Evolutionary conservation across 2,797 vertebrate genomes (phyloP), one percentile per base, ranked within the genome.

Genomic region (Enteromius radiatus): DNA sequence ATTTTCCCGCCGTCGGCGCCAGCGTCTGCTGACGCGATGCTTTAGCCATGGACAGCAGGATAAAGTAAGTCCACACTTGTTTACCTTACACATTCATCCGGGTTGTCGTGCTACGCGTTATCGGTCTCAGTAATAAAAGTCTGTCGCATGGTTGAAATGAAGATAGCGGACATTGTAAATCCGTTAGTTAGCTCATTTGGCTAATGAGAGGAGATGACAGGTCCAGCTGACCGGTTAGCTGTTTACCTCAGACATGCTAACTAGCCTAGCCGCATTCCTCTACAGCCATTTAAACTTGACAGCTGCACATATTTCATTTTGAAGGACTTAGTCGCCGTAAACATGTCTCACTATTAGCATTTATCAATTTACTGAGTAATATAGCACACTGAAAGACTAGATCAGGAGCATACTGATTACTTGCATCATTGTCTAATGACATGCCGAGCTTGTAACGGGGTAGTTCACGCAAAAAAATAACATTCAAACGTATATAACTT

Each of bases 11-110:
- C 84, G 89, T 89, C 86, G 86, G 88, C 81, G 84, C 83, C 76
- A 89, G 91, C 89, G 89, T 88, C 91, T 83, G 89, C 92, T 91
- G 94, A 91, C 94, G 96, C 94, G 94, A 97, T 97, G 97, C 90
- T 92, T 92, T 96, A 92, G 94, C 90, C 95, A 98, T 98, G 97
- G 97, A 97, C 94, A 93, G 96, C 96, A 95, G 97, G 93, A 94
- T 96, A 93, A 97, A 95, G 97, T 97, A 95, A 96, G 96, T 88
- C 78, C 14, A 83, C 80, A 83, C 52, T 90, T 82, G 85, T 83
- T 88, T 69, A 17, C 76, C n/a, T 61, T 38, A 33, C 52, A 43
- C 49, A n/a, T 68, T 56, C 4, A 4, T 31, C 11, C 12, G n/a
- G 21, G 9, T 41, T 52, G 45, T 41, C 19, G 1, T 26, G 17